Conservation (phyloP, 2,888 invertebrate species). For the Hemicrepidius hirtus region DNA sequence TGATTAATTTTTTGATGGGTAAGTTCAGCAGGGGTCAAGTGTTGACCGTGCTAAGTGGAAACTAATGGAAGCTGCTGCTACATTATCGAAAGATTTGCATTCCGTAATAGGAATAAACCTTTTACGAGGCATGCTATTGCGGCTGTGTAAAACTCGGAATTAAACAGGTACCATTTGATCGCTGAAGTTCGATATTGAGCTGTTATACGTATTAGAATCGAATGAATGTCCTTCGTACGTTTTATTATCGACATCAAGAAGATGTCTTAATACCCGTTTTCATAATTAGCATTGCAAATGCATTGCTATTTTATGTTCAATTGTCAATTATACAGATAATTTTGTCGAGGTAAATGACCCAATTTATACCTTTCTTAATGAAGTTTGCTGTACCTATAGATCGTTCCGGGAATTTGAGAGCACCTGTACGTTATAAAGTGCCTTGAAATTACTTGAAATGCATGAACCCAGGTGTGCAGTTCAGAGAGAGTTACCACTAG, state of each 20-base stretch:
- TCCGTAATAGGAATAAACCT: conserved; percentile 33
- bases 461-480: neutral
- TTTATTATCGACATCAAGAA: conserved; percentile 52
- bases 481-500: neutral
- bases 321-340: conserved; percentile 43
- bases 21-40: conserved; percentile 21
- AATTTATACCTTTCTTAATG: conserved; percentile 31
- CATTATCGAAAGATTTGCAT: conserved; percentile 34
- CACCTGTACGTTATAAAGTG: conserved; percentile 29
- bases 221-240: conserved; percentile 41
- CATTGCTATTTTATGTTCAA: conserved; percentile 37
- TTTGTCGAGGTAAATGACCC: conserved; percentile 40
- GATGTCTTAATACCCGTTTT: conserved; percentile 52
- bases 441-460: conserved; percentile 32
- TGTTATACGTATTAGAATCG: conserved; percentile 48
- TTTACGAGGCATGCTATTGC: conserved; percentile 10
- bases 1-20: conserved; percentile 17
- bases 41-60: conserved; percentile 23
- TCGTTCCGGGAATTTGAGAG: conserved; percentile 29
- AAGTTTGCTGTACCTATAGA: conserved; percentile 10
- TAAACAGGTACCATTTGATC: conserved; percentile 31
- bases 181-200: conserved; percentile 44
- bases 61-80: conserved; percentile 24
- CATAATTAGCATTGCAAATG: conserved; percentile 55
- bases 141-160: conserved; percentile 13